Conservation (phyloP, 2,113 vertebrate genomes). For the Cynopterus brachyotis region DNA sequence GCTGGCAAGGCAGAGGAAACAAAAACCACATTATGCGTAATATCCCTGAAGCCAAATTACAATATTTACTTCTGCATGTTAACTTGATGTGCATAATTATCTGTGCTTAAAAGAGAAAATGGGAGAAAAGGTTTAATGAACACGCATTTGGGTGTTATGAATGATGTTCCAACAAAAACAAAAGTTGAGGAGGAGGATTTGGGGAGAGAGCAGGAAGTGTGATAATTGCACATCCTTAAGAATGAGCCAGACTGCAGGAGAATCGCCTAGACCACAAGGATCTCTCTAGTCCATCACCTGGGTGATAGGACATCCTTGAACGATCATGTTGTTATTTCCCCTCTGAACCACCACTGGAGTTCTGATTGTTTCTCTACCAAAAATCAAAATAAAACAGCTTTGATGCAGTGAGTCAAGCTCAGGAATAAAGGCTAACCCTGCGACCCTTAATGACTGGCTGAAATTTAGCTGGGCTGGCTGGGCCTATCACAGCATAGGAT, state of each 20-base stretch:
- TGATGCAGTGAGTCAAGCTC: neutral
- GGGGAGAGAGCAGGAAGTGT: neutral
- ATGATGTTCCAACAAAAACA: slow-evolving; percentile 59
- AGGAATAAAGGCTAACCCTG: neutral
- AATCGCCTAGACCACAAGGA: neutral
- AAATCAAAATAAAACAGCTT: neutral
- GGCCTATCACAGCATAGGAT: neutral
- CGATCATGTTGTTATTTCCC: too few relatives aligned
- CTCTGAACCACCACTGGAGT: neutral
- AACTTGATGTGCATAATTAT: slow-evolving; percentile 58
- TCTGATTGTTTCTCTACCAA: neutral
- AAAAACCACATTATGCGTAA: slow-evolving; percentile 59
- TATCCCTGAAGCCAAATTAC: slow-evolving; percentile 55
- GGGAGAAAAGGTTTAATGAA: slow-evolving; percentile 48
- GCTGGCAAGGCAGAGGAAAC: slow-evolving; percentile 31
- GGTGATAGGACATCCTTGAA: neutral
- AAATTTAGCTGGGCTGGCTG: neutral
- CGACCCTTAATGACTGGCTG: neutral
- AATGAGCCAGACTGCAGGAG: neutral
- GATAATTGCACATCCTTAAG: neutral
- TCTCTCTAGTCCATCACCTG: neutral
- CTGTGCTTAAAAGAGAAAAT: slow-evolving; percentile 58
- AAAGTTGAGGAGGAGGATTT: neutral
- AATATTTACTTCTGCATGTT: slow-evolving; percentile 59
- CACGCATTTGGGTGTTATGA: slow-evolving; percentile 14